These are phyloP conservation scores for Antheraea assamensis DNA, from an alignment of 2,888 invertebrate species.

Conservation along the genomic window DNA sequence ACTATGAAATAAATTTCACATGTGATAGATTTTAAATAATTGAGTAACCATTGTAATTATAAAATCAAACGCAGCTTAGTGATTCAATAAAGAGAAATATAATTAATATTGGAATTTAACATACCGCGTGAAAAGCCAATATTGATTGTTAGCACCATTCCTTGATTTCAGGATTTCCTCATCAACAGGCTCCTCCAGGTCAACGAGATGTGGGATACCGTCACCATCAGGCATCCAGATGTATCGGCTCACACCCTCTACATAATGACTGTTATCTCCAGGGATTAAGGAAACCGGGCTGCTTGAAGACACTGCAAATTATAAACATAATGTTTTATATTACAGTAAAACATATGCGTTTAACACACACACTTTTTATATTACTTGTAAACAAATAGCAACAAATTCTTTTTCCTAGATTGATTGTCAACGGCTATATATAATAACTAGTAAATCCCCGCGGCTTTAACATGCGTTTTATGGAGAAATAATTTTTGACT, in stretches of 20 bases:
- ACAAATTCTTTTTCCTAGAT: too few species aligned
- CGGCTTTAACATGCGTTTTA: too few species aligned
- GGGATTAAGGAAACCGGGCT: constrained; percentile 24
- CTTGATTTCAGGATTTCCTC: constrained; percentile 28
- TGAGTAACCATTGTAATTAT: neutral
- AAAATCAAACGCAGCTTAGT: neutral
- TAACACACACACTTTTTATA: too few species aligned
- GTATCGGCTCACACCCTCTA: constrained; percentile 51
- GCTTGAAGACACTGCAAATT: constrained; percentile 22
- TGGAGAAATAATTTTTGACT: too few species aligned
- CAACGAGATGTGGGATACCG: constrained; percentile 44
- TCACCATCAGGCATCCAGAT: constrained; percentile 56
- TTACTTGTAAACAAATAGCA: too few species aligned
- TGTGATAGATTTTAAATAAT: neutral
- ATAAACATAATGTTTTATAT: neutral
- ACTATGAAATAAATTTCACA: constrained; percentile 23
- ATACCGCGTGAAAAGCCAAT: constrained; percentile 49
- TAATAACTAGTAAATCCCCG: too few species aligned
- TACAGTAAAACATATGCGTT: too few species aligned
- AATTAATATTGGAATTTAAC: neutral
- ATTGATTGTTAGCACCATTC: constrained; percentile 46
- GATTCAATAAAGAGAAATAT: neutral
- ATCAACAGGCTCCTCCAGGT: constrained; percentile 43
- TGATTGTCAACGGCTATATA: too few species aligned
- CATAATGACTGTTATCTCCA: constrained; percentile 49